These are phyloP conservation scores for Ammodytes marinus DNA, from an alignment of 2,113 vertebrate species.

Conservation along the genomic window DNA sequence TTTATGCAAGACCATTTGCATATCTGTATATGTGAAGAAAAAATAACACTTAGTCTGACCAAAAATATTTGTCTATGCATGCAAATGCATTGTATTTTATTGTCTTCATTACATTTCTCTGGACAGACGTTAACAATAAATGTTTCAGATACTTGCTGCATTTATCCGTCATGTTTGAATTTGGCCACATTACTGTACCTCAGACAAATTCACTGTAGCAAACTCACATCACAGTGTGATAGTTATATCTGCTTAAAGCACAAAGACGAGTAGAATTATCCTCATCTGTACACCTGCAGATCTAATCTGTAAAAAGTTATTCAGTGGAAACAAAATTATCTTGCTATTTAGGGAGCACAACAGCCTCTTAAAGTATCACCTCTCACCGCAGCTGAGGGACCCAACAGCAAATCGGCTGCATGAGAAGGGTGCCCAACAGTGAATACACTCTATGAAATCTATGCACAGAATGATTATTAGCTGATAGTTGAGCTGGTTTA, in stretches of 20 bases:
- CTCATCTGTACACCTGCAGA: constrained; percentile 53
- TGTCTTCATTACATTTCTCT: constrained; percentile 47
- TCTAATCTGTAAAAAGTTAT: constrained; percentile 47
- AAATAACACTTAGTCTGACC: constrained; percentile 63
- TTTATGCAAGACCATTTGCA: constrained; percentile 67
- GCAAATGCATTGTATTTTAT: constrained; percentile 57
- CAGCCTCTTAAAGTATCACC: constrained; percentile 45
- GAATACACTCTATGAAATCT: constrained; percentile 71
- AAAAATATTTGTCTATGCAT: constrained; percentile 76
- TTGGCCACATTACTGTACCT: constrained; percentile 52
- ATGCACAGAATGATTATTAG: constrained; percentile 69
- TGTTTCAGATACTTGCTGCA: constrained; percentile 19
- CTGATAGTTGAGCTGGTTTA: constrained; percentile 44
- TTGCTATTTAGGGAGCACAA: constrained; percentile 40
- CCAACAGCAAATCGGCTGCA: constrained; percentile 72
- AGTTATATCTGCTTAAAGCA: constrained; percentile 61
- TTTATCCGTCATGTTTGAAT: constrained; percentile 44
- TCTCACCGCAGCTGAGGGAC: constrained; percentile 60
- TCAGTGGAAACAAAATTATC: constrained; percentile 33
- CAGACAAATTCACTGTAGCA: constrained; percentile 73
- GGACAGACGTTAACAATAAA: constrained; percentile 34
- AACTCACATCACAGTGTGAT: constrained; percentile 34
- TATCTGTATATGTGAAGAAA: constrained; percentile 52
- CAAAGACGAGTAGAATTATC: constrained; percentile 62
- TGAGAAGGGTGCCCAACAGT: constrained; percentile 62